Evolutionary conservation across 1,140 invertebrate genomes (phyloP), one percentile per base, ranked within the genome.

Genomic region (Ruditapes philippinarum): DNA sequence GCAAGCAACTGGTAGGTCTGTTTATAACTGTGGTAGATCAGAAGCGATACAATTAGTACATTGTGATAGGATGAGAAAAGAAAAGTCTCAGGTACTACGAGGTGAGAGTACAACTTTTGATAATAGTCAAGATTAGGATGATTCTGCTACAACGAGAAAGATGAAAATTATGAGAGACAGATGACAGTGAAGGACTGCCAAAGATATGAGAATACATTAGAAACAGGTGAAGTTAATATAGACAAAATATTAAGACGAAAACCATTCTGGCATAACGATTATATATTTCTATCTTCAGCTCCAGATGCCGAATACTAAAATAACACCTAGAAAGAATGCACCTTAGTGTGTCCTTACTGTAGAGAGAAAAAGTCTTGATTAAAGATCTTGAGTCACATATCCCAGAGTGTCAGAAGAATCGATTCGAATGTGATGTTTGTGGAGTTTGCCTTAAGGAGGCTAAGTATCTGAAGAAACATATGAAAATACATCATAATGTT

Each of bases 231-330:
- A 54, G 22, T 4, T 54, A 54, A 4, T 54, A 22, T 14, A 14
- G 51, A 54, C 51, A 74, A 36, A 74, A 40, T 4, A 14, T 54
- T 22, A 4, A 54, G 22, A 74, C 70, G 2, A 36, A 74, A n/a
- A n/a, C 70, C 70, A 11, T 17, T 42, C n/a, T 74, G 33, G 38
- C 12, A 19, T n/a, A 74, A 49, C 40, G 70, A 74, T 11, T 74
- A 74, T 74, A 74, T 49, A 42, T 74, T 42, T 74, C 70, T 74
- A 42, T 74, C 42, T 74, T 74, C 70, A 74, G 38, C 9, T 49
- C 70, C 3, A 74, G 19, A 74, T 74, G 36, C 2, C 70, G 3
- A 74, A 74, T 14, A 74, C 70, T 14, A 74, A 74, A 42, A 40
- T 7, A n/a, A n/a, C 38, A 74, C 40, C 7, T 3, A 54, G 22